Evolutionary conservation across 2,113 vertebrate genomes (phyloP).

Genomic region (Collichthys lucidus): DNA sequence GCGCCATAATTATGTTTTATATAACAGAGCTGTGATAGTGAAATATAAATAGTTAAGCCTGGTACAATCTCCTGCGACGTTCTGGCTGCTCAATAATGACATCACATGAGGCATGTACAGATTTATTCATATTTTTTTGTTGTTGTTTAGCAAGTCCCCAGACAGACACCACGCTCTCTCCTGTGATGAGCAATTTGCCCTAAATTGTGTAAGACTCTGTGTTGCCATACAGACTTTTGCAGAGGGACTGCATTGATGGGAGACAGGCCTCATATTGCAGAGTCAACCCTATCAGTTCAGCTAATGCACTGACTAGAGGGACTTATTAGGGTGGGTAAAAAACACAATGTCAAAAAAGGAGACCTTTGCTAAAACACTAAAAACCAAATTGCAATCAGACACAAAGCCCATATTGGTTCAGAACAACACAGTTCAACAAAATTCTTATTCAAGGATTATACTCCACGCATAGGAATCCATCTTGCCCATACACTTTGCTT

Average conservation of each 20-base stretch:
- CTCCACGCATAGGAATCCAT: not conserved
- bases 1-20: not conserved
- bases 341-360: slow-evolving; percentile 4
- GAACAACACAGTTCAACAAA: not conserved
- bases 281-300: slow-evolving; percentile 16
- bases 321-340: not conserved
- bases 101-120: too few species aligned
- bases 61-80: not conserved
- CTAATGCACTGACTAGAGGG: not conserved
- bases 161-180: not conserved
- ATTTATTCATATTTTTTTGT: too few species aligned
- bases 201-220: not conserved
- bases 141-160: too few species aligned
- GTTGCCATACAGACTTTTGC: not conserved
- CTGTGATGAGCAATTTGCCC: not conserved
- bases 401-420: not conserved
- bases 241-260: not conserved
- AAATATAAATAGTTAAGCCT: not conserved
- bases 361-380: not conserved
- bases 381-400: not conserved
- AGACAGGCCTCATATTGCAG: slow-evolving; percentile 6
- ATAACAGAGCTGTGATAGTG: not conserved
- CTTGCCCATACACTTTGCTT: not conserved
- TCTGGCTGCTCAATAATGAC: not conserved
- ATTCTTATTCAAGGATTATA: not conserved